Conservation (phyloP, 2,888 invertebrate species). For the Polydesmus complanatus region DNA sequence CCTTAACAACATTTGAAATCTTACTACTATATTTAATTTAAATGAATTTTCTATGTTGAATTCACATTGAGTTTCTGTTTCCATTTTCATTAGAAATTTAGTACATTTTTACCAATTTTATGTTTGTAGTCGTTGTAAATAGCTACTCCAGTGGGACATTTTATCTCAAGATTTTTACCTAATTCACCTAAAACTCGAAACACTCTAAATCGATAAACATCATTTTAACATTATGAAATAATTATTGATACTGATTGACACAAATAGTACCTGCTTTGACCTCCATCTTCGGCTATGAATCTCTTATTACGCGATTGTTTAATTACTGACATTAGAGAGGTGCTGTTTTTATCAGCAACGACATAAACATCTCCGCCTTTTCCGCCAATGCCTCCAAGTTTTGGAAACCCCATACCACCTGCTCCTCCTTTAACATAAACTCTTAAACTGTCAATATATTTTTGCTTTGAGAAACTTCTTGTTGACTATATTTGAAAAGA, state of each 20-base stretch:
- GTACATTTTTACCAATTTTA: constrained; percentile 44
- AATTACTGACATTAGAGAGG: constrained; percentile 30
- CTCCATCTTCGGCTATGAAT: constrained; percentile 53
- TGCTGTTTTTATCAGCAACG: constrained; percentile 25
- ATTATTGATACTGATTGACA: not conserved
- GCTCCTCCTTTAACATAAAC: constrained; percentile 67
- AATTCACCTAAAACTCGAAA: constrained; percentile 57
- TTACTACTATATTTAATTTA: too few relatives aligned
- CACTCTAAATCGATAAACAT: constrained; percentile 34
- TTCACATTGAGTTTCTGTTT: too few relatives aligned
- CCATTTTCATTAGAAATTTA: too few relatives aligned
- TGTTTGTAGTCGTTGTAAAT: constrained; percentile 52
- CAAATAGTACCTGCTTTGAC: constrained; percentile 45
- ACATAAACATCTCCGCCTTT: constrained; percentile 75
- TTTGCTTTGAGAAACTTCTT: too few relatives aligned
- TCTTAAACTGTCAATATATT: constrained; percentile 64
- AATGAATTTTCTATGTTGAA: too few relatives aligned
- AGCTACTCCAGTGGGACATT: constrained; percentile 69
- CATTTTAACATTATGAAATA: not conserved
- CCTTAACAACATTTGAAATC: too few relatives aligned
- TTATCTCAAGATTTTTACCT: constrained; percentile 54
- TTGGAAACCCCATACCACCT: constrained; percentile 63
- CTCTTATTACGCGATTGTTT: constrained; percentile 42
- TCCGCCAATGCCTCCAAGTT: constrained; percentile 76
- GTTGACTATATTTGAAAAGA: too few relatives aligned